Evolutionary conservation across 1,140 invertebrate genomes (phyloP).

Genomic region (Lanistes nyassanus): DNA sequence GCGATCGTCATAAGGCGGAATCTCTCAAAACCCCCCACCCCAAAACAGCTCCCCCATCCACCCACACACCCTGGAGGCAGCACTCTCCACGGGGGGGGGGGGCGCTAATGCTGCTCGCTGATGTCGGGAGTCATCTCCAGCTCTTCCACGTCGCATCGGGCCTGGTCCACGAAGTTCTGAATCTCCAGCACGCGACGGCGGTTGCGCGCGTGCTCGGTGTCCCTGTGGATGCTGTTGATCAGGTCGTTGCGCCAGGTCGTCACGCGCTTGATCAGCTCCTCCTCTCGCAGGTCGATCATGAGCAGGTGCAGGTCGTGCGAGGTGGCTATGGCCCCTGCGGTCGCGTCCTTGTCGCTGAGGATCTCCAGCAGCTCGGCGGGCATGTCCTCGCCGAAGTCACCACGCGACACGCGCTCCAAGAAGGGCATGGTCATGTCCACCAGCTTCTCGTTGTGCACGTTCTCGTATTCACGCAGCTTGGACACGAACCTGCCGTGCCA

Average conservation of each 20-base stretch:
- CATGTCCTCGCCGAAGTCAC: constrained; percentile 66
- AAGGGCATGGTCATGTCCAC: constrained; percentile 59
- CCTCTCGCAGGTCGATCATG: constrained; percentile 82
- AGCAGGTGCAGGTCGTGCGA: constrained; percentile 78
- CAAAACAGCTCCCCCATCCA: no score
- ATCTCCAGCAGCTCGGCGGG: constrained; percentile 69
- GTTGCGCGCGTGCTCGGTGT: constrained; percentile 80
- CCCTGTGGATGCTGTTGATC: constrained; percentile 61
- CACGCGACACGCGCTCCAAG: constrained; percentile 64
- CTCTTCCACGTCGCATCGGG: constrained; percentile 74
- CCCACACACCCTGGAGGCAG: no score
- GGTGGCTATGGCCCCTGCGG: constrained; percentile 76
- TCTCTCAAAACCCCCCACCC: no score
- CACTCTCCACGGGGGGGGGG: no score
- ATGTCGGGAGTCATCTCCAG: constrained; percentile 46
- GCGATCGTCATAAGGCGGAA: no score
- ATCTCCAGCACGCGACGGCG: constrained; percentile 82
- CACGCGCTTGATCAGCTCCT: constrained; percentile 75
- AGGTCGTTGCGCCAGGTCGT: constrained; percentile 75
- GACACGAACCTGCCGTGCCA: constrained; percentile 73
- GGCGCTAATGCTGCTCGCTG: no score
- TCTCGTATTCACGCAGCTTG: constrained; percentile 73
- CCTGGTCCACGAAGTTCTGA: constrained; percentile 79
- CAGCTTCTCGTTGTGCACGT: constrained; percentile 64
- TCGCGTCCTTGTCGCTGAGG: constrained; percentile 79